These are phyloP conservation scores for Malurus cyaneus DNA, from an alignment of 2,113 vertebrate genomes.

Conservation along the genomic window DNA sequence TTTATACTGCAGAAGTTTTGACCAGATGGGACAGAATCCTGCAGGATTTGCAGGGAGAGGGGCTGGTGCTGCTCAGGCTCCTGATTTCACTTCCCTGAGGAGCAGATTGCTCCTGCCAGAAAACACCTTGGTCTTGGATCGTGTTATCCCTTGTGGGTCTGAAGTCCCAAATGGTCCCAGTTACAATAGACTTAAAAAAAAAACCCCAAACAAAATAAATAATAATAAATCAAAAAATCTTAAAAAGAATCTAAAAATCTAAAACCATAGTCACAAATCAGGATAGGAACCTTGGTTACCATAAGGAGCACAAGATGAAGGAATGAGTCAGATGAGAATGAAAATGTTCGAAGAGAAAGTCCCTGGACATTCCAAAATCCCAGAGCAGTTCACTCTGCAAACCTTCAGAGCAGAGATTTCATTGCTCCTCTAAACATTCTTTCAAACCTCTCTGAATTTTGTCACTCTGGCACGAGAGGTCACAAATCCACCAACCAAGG, in stretches of 20 bases:
- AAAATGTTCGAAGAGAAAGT: not conserved
- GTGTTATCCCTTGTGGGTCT: no score
- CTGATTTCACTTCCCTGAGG: no score
- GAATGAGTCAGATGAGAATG: not conserved
- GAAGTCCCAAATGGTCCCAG: no score
- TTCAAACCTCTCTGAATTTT: not conserved
- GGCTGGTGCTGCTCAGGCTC: no score
- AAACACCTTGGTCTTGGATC: no score
- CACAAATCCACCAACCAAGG: accelerated
- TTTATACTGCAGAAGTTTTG: no score
- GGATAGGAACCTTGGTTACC: not conserved
- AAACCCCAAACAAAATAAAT: no score
- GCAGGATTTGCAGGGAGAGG: no score
- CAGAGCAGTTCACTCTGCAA: not conserved
- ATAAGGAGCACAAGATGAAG: not conserved
- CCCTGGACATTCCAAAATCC: not conserved
- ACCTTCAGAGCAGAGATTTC: not conserved
- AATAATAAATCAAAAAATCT: not conserved
- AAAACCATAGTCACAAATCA: not conserved
- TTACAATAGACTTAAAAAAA: not conserved
- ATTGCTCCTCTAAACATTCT: not conserved
- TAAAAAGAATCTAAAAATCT: not conserved
- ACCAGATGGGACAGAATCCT: no score
- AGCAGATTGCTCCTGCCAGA: no score
- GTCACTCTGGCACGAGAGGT: not conserved